These are phyloP conservation scores for Eclectus roratus DNA, from an alignment of 2,113 vertebrate species.

Conservation along the genomic window DNA sequence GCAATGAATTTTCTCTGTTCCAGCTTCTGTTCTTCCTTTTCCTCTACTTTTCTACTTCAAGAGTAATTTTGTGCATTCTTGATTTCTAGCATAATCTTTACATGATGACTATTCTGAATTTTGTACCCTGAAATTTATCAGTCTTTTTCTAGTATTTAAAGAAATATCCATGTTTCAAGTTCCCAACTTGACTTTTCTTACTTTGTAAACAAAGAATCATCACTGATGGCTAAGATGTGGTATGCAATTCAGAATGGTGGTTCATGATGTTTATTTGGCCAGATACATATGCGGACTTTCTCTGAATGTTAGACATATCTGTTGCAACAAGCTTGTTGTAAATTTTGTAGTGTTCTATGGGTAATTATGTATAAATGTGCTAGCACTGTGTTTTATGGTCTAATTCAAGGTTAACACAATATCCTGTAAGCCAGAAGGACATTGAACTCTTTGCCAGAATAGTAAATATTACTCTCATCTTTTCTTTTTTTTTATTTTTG, in stretches of 20 bases:
- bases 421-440: background rate
- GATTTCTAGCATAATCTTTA: background rate
- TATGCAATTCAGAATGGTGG: background rate
- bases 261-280: background rate
- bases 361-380: background rate
- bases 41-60: background rate
- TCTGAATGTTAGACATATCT: background rate
- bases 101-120: background rate
- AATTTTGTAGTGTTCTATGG: background rate
- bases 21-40: background rate
- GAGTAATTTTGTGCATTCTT: background rate
- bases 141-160: background rate
- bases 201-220: background rate
- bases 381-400: background rate
- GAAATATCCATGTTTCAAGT: background rate
- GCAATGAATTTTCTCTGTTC: background rate
- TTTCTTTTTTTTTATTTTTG: background rate
- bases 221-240: background rate
- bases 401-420: conserved; percentile 10
- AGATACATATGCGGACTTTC: background rate
- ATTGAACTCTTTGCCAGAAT: background rate
- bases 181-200: background rate
- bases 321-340: background rate
- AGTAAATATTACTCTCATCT: conserved; percentile 10
- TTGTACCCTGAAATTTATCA: background rate